phyloP scores from a whole-genome alignment of 2,888 invertebrate species.

The Panzeria rudis region DNA sequence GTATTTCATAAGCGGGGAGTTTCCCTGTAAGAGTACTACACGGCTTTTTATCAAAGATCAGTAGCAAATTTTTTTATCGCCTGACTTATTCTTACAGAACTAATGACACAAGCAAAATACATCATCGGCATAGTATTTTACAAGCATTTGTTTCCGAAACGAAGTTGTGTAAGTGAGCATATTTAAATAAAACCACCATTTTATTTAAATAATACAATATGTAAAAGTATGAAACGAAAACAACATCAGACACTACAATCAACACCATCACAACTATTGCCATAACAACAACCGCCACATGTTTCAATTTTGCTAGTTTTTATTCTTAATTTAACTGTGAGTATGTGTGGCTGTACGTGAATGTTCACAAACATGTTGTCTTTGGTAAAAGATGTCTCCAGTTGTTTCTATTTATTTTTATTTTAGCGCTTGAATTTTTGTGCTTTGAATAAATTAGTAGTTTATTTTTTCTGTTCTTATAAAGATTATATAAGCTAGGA shows the following conservation, averaged over 20 bases:
- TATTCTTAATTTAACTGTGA: neutral
- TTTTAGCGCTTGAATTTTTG: neutral
- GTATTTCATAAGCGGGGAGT: too few species aligned
- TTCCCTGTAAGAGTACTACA: too few species aligned
- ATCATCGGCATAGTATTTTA: neutral
- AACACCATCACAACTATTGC: conserved; percentile 29
- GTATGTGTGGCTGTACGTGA: neutral
- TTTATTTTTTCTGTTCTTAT: neutral
- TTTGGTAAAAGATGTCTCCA: conserved; percentile 6
- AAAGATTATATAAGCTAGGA: neutral
- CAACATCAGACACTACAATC: conserved; percentile 34
- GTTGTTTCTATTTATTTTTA: neutral
- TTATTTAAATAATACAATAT: conserved; percentile 1
- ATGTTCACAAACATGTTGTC: conserved; percentile 35
- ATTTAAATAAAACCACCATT: conserved; percentile 23
- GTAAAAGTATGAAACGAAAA: neutral
- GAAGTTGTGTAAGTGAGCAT: neutral
- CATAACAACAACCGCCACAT: conserved; percentile 29
- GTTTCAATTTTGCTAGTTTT: conserved; percentile 14
- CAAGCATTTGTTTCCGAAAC: neutral
- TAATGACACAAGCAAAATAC: neutral
- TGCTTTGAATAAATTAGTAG: conserved; percentile 33
- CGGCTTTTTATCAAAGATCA: too few species aligned
- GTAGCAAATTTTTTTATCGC: too few species aligned
- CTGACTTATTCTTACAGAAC: too few species aligned